A percentile compares a stretch with the other conserved stretches of the same genome.
Evolutionary conservation across 2,113 vertebrate species (phyloP).

Genomic region (Bos indicus): DNA sequence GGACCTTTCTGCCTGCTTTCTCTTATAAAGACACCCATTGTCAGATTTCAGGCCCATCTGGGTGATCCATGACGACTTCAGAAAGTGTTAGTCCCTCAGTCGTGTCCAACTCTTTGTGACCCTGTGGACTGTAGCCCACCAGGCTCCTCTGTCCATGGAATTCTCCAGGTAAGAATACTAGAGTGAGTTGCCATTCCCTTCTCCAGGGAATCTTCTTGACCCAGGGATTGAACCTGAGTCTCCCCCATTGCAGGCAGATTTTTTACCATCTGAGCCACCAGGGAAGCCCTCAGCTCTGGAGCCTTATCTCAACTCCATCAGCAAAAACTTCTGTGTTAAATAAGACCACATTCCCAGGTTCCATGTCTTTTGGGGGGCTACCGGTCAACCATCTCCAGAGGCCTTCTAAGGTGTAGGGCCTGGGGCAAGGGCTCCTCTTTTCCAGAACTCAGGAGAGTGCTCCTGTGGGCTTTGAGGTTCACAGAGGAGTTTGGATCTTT

Average conservation of each 20-base stretch:
- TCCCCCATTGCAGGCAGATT: neutral
- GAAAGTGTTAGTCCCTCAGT: neutral
- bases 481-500: neutral
- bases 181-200: neutral
- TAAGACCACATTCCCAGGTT: neutral
- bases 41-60: accelerated
- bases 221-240: neutral
- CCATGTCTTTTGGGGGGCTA: neutral
- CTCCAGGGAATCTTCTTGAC: neutral
- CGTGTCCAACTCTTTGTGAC: neutral
- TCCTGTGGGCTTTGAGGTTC: neutral
- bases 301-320: neutral
- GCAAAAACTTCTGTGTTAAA: neutral
- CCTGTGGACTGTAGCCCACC: neutral
- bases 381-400: neutral
- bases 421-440: neutral
- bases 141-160: neutral
- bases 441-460: neutral
- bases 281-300: neutral
- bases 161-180: neutral
- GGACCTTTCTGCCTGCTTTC: no score
- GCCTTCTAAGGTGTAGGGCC: no score
- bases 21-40: neutral
- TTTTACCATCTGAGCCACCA: neutral
- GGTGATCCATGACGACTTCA: neutral